phyloP scores from a whole-genome alignment of 1,140 invertebrate genomes.

The Cotesia vestalis region DNA sequence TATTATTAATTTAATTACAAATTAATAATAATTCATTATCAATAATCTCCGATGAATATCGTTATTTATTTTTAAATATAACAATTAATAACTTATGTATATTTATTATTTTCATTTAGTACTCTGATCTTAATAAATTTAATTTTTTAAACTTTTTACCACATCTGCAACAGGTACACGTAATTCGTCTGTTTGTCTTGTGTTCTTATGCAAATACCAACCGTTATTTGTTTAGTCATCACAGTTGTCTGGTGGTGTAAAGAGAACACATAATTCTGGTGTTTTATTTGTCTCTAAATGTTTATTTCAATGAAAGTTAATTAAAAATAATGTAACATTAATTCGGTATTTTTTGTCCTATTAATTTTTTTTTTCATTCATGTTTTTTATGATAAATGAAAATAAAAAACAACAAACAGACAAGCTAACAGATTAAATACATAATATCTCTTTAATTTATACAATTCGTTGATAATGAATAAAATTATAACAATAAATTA shows the following conservation, averaged over 20 bases:
- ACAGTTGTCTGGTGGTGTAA: constrained; percentile 22
- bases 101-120: neutral
- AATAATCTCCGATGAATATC: no score
- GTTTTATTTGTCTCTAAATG: neutral
- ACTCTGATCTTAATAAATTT: constrained; percentile 1
- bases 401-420: constrained; percentile 1
- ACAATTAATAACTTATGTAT: neutral
- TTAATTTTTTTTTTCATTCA: constrained; percentile 1
- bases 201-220: constrained; percentile 11
- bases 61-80: constrained; percentile 1
- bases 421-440: no score
- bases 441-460: no score
- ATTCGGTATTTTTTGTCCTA: neutral
- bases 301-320: neutral
- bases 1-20: no score
- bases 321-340: no score
- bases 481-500: no score
- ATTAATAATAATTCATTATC: no score
- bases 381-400: no score
- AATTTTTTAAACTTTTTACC: neutral
- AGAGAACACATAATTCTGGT: constrained; percentile 33
- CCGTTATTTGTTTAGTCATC: constrained; percentile 16
- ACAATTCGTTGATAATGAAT: no score
- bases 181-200: constrained; percentile 17
- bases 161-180: constrained; percentile 26